phyloP scores from a whole-genome alignment of 1,140 invertebrate genomes.

The Drosophila equinoxialis region DNA sequence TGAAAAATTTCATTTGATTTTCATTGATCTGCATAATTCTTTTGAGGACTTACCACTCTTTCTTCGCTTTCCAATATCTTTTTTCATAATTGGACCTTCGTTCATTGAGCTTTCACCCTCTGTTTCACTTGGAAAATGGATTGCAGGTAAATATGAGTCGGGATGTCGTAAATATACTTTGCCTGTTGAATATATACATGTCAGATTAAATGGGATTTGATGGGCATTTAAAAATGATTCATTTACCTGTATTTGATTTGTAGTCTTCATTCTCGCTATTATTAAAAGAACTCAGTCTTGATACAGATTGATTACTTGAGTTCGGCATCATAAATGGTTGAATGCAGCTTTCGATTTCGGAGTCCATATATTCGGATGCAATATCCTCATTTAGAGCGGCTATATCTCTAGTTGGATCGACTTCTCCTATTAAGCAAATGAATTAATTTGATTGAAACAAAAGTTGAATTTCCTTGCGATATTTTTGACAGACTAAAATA shows the following conservation, averaged over 20 bases:
- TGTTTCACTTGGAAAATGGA: constrained; percentile 88
- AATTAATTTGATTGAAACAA: background rate
- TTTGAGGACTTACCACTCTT: constrained; percentile 56
- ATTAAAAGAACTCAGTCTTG: constrained; percentile 86
- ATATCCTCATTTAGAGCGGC: constrained; percentile 88
- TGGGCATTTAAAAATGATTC: no score
- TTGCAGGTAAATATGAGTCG: constrained; percentile 92
- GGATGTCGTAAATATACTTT: constrained; percentile 91
- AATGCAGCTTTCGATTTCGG: constrained; percentile 87
- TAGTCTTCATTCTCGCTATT: constrained; percentile 87
- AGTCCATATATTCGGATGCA: constrained; percentile 89
- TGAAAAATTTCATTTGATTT: background rate
- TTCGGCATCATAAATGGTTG: constrained; percentile 84
- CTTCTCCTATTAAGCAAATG: constrained; percentile 52
- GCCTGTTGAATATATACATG: constrained; percentile 74
- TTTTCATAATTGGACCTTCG: constrained; percentile 59
- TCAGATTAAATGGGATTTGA: no score
- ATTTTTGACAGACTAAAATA: background rate
- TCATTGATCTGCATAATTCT: background rate
- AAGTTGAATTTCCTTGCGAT: background rate
- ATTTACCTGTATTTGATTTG: constrained; percentile 84
- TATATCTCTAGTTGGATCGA: constrained; percentile 87
- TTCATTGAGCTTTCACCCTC: constrained; percentile 85
- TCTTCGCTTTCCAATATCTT: constrained; percentile 53
- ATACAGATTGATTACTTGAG: constrained; percentile 84